Conservation (phyloP, 1,140 invertebrate species). For the Habropoda laboriosa region DNA sequence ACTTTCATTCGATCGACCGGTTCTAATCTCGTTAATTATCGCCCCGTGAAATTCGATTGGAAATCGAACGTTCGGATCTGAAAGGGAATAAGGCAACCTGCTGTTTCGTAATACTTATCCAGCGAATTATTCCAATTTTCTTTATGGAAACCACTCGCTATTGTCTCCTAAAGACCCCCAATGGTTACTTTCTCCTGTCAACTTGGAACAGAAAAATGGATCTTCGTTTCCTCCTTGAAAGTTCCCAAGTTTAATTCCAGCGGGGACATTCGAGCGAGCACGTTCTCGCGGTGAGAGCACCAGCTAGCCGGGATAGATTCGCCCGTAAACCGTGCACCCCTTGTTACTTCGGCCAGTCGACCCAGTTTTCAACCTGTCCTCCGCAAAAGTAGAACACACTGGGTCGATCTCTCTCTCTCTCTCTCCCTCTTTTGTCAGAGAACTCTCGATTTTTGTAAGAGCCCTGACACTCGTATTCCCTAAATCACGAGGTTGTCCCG, state of each 20-base stretch:
- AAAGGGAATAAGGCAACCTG: background rate
- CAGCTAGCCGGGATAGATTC: conserved; percentile 63
- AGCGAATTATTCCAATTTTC: background rate
- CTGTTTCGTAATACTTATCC: background rate
- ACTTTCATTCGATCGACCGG: conserved; percentile 8
- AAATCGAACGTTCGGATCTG: conserved; percentile 7
- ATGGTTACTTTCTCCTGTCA: background rate
- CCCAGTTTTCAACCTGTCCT: conserved; percentile 65
- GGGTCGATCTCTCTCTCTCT: conserved; percentile 54
- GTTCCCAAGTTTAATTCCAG: background rate
- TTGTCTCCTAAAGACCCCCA: background rate
- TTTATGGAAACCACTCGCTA: background rate
- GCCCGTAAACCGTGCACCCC: conserved; percentile 67
- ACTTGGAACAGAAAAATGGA: too few relatives aligned
- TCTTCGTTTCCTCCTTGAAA: background rate
- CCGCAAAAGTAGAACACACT: conserved; percentile 60
- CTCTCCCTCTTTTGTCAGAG: too few relatives aligned
- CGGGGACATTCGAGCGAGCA: background rate
- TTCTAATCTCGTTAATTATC: conserved; percentile 4
- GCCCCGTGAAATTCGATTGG: conserved; percentile 19
- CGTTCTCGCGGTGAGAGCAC: too few relatives aligned
- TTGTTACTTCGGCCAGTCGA: conserved; percentile 71
- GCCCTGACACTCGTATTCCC: background rate
- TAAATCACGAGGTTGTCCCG: background rate
- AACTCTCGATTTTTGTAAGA: conserved; percentile 35